Base-by-base conservation (phyloP, 1,140 invertebrate species). In the Bombus superbus region DNA sequence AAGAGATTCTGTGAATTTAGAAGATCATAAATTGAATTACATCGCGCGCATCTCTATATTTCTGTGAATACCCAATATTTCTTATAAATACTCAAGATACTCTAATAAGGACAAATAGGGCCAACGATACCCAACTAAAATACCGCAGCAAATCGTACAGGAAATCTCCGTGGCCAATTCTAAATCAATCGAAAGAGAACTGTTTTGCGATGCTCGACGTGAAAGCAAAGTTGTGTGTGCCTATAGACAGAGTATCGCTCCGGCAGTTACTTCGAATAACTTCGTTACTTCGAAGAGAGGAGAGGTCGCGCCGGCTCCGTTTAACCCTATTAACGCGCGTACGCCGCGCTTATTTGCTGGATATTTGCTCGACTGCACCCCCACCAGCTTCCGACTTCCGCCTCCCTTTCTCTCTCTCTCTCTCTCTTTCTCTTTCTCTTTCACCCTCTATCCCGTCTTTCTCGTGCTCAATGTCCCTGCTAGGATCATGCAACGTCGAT, bases 221-320 rank as follows among this genome's bases (percentile, higher is more conserved):
- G 35, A 25, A 40, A 18, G 5, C 62, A 11, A 32, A 71, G 47
- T 35, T 57, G 57, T 28, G 40, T 80, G 72, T 68, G 84, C 87
- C 72, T 84, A 80, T 68, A 75, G 82, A 81, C 40, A 35, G 62
- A 59, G 47, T 38, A 76, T 90, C 86, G 80, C 78, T 83, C 62
- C 89, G 77, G 59, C 83, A 86, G 91, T 91, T 89, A 92, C 92
- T 92, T 92, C 64, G 88, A 90, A 86, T 92, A 92, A 92, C 88
- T 92, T 92, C 87, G 86, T 92, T 92, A 92, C 84, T 86, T 88
- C 57, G 81, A 87, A 86, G 78, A 88, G 90, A 71, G 66, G 78
- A 64, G 75, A 80, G 78, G 78, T 68, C 66, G 85, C 87, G 90
- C 68, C 75, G 47, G 83, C 44, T 91, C 81, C 88, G 87, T 84